Evolutionary conservation across 2,113 vertebrate genomes (phyloP), one percentile per base, ranked within the genome.

Genomic region (Montifringilla adamsi): DNA sequence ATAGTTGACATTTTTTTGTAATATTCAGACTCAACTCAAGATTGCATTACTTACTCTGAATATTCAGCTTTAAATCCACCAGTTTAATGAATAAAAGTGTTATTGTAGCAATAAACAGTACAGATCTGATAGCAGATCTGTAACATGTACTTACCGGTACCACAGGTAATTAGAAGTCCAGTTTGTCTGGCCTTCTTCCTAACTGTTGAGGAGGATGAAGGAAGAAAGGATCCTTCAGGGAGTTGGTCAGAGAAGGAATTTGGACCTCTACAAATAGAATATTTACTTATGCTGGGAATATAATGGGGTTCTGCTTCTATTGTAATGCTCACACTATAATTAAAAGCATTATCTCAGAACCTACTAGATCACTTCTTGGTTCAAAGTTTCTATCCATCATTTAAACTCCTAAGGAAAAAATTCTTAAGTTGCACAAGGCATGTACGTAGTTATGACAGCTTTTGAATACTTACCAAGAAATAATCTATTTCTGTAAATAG

Each of bases 401-500:
- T 87, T 79, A 92, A 90, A 85, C 85, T 94, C 53, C 72, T 93
- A 23, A 84, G 74, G 79, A 43, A 96, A 74, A 64, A 89, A 84
- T 43, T 92, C 56, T 63, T 93, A 17, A 20, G 12, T 93, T 94
- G 50, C 72, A 86, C 39, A 46, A 84, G 90, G 41, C 70, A 6
- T 88, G 52, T 37, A 24, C 35, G 30, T 90, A 55, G 21, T 17
- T 59, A 87, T 81, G 92, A 96, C 87, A 96, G n/a, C 69, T 81
- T 81, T 53, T 93, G 63, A 46, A 84, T 63, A 43, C 46, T 87
- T 95, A 85, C 79, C 91, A 89, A 68, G 73, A 93, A 94, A n/a
- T 78, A 88, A 94, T 88, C 70, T 85, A 53, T 90, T 95, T 91
- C 73, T 95, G 9, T 90, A 96, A 89, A 91, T 44, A 47, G 12